Percentiles rank a stretch among this genome's conserved stretches.
These are phyloP conservation scores for Oxyura jamaicensis DNA, from an alignment of 2,113 vertebrate genomes.

Conservation along the genomic window DNA sequence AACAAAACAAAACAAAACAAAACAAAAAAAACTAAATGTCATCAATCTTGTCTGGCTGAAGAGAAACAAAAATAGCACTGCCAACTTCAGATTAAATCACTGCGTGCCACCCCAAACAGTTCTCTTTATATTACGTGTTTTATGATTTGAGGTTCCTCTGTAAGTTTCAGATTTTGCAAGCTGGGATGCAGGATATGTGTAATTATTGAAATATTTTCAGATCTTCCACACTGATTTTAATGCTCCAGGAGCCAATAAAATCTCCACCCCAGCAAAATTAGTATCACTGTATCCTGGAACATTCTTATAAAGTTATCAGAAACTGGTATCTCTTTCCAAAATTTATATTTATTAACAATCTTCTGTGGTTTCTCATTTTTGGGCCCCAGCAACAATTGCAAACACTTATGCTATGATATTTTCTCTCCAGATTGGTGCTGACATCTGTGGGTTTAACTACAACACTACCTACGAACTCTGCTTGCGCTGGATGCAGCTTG, in stretches of 20 bases:
- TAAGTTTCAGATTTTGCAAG: neutral
- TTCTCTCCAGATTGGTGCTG: conserved; percentile 83
- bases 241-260: neutral
- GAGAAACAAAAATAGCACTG: conserved; percentile 11
- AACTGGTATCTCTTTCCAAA: neutral
- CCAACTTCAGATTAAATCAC: neutral
- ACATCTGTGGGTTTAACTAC: conserved; percentile 90
- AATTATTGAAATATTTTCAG: neutral
- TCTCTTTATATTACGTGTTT: neutral
- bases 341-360: neutral
- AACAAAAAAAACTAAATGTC: conserved; percentile 11
- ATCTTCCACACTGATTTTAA: neutral
- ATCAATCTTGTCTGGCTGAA: conserved; percentile 5
- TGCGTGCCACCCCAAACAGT: neutral
- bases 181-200: neutral
- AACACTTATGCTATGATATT: neutral
- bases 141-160: neutral
- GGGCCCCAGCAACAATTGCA: neutral
- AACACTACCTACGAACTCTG: conserved; percentile 84
- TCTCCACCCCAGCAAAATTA: neutral
- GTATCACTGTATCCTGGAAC: rapidly evolving
- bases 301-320: neutral
- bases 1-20: too few species aligned
- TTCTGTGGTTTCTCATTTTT: neutral
- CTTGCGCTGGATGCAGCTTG: conserved; percentile 89